Evolutionary conservation across 1,140 invertebrate genomes (phyloP).

Genomic region (Oedothorax gibbosus): DNA sequence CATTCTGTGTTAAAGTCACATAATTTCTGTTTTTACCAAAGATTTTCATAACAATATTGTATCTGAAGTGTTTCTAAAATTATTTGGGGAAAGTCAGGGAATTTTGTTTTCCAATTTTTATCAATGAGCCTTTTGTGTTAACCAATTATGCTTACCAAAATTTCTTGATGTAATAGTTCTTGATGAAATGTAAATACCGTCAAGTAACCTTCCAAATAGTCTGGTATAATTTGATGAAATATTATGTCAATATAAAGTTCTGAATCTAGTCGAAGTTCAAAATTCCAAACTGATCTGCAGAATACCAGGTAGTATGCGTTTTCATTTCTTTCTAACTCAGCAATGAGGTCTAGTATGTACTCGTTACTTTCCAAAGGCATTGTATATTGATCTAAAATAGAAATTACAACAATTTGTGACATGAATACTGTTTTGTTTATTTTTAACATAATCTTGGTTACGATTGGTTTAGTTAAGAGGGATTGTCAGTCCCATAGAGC

Average conservation of each 20-base stretch:
- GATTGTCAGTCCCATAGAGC: too few relatives aligned
- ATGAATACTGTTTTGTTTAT: not conserved
- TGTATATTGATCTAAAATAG: conserved; percentile 52
- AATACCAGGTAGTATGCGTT: conserved; percentile 48
- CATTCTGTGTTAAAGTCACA: too few relatives aligned
- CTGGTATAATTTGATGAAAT: conserved; percentile 56
- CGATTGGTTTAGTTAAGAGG: too few relatives aligned
- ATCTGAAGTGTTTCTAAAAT: too few relatives aligned
- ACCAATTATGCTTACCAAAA: conserved; percentile 7
- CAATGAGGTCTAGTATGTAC: conserved; percentile 40
- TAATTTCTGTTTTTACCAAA: too few relatives aligned
- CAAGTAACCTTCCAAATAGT: conserved; percentile 49
- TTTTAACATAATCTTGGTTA: not conserved
- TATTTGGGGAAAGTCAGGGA: too few relatives aligned
- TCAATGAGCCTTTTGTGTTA: not conserved
- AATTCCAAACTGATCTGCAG: conserved; percentile 51
- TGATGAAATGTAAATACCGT: not conserved
- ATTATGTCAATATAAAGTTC: conserved; percentile 53
- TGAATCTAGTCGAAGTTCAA: conserved; percentile 31
- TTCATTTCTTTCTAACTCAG: conserved; percentile 52
- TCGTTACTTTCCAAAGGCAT: conserved; percentile 53
- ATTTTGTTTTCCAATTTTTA: too few relatives aligned
- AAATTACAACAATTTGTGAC: not conserved
- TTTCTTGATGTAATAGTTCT: not conserved
- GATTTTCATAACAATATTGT: too few relatives aligned